phyloP scores from a whole-genome alignment of 2,797 vertebrate species.

The Gambusia yucatana region DNA sequence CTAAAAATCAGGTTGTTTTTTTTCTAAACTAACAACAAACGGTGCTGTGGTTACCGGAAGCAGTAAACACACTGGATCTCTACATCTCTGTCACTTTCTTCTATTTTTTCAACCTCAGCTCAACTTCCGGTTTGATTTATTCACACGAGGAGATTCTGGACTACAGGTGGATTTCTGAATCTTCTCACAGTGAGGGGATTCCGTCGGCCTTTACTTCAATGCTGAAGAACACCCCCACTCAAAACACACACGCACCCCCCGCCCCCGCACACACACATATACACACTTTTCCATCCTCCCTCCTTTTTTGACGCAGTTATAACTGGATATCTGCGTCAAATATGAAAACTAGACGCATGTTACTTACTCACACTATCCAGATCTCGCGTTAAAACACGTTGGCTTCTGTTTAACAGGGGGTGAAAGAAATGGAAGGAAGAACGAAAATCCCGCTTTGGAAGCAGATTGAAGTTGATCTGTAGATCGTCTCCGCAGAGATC shows the following conservation, averaged over 20 bases:
- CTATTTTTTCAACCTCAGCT: not conserved
- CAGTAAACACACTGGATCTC: not conserved
- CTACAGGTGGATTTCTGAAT: constrained; percentile 58
- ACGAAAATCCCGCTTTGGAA: constrained; percentile 37
- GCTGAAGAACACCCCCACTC: constrained; percentile 8
- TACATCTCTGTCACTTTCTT: not conserved
- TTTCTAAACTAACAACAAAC: not conserved
- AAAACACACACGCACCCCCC: not conserved
- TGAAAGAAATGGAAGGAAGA: not conserved
- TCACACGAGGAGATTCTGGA: constrained; percentile 25
- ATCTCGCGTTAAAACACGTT: constrained; percentile 54
- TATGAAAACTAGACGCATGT: constrained; percentile 51
- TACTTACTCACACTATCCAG: constrained; percentile 57
- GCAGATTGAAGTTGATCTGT: constrained; percentile 3
- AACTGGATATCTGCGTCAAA: constrained; percentile 69
- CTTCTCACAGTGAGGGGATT: constrained; percentile 27
- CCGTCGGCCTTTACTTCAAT: constrained; percentile 39
- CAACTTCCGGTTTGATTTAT: constrained; percentile 14
- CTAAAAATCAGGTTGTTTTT: not conserved
- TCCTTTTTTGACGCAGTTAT: constrained; percentile 36
- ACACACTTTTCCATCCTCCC: constrained; percentile 5
- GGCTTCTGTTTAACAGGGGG: not conserved
- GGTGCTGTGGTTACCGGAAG: not conserved
- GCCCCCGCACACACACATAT: not conserved
- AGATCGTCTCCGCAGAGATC: constrained; percentile 12